Conservation (phyloP, 2,113 vertebrate genomes). For the Oenanthe oenanthe region DNA sequence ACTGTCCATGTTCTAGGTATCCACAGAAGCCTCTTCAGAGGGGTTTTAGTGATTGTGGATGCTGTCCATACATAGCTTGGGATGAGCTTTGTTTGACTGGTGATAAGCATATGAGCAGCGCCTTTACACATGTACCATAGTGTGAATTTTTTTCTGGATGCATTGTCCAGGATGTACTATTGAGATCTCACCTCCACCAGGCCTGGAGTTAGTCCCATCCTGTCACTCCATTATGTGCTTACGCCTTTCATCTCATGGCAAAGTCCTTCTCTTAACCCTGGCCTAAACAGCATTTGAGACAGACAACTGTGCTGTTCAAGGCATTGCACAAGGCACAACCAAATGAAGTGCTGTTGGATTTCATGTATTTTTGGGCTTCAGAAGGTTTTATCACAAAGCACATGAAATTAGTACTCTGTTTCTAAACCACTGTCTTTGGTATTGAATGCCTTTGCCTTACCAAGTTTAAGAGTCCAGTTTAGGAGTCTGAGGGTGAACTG, state of each 20-base stretch:
- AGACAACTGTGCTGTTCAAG: not conserved
- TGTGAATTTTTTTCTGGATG: not conserved
- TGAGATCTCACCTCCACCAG: too few species aligned
- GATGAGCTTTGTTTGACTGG: not conserved
- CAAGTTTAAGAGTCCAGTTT: not conserved
- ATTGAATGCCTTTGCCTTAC: not conserved
- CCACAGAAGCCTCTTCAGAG: not conserved
- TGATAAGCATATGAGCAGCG: not conserved
- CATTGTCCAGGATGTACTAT: not conserved
- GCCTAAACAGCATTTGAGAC: not conserved
- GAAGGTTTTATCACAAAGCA: not conserved
- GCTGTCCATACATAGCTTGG: too few species aligned
- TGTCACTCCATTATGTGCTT: not conserved
- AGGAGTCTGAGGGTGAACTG: not conserved
- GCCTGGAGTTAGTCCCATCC: not conserved
- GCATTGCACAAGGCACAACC: too few species aligned
- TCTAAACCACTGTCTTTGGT: fast-evolving
- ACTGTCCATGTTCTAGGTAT: not conserved
- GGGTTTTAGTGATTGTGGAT: fast-evolving
- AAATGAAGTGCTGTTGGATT: not conserved
- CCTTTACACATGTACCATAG: not conserved
- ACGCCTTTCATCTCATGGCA: not conserved
- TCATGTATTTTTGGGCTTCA: not conserved
- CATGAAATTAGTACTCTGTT: not conserved
- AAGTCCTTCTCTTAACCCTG: not conserved